phyloP scores from a whole-genome alignment of 2,113 vertebrate genomes.

The Columba janthina region DNA sequence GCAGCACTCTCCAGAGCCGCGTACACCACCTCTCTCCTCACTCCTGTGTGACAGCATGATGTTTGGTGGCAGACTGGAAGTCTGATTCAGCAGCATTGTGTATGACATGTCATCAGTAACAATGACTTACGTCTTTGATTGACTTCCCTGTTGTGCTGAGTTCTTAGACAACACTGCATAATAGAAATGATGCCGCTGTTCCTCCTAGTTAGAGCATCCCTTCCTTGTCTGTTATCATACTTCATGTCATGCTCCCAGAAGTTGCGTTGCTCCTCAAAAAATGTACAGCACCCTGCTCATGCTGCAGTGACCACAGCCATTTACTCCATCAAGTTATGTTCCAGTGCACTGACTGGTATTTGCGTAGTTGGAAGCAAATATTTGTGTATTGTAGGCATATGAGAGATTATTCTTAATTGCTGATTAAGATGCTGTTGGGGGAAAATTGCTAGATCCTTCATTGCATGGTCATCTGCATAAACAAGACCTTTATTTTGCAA shows the following conservation, averaged over 20 bases:
- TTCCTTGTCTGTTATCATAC: background rate
- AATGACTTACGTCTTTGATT: background rate
- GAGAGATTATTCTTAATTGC: background rate
- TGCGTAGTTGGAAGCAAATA: background rate
- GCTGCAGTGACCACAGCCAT: background rate
- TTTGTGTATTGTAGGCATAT: background rate
- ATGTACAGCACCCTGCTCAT: background rate
- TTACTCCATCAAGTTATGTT: background rate
- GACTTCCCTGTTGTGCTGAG: background rate
- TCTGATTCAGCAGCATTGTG: background rate
- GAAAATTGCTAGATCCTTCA: background rate
- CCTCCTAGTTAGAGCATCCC: background rate
- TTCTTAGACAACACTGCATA: background rate
- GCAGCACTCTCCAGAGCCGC: accelerated
- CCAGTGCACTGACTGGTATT: background rate
- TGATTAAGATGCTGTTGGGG: background rate
- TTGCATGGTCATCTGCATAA: background rate
- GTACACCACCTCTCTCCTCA: background rate
- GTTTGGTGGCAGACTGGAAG: background rate
- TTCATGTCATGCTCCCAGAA: background rate
- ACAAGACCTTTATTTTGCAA: background rate
- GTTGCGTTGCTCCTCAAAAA: background rate
- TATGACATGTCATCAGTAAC: background rate
- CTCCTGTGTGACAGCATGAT: background rate
- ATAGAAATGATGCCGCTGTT: background rate